phyloP scores from a whole-genome alignment of 2,113 vertebrate genomes.

The Istiophorus platypterus region DNA sequence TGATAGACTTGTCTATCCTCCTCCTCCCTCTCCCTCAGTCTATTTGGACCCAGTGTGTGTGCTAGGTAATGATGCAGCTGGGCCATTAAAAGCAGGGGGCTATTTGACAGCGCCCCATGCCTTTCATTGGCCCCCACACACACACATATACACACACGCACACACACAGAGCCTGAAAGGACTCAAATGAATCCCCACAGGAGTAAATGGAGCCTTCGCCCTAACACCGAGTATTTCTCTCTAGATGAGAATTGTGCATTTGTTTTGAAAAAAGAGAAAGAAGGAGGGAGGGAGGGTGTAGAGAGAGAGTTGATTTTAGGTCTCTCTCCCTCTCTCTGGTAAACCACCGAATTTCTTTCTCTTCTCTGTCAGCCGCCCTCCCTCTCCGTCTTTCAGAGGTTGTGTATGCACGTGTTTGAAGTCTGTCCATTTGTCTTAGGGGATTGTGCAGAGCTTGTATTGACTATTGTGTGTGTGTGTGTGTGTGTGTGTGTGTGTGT shows the following conservation, averaged over 20 bases:
- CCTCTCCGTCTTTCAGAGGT: slow-evolving; percentile 71
- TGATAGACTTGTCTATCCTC: slow-evolving; percentile 78
- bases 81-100: slow-evolving; percentile 76
- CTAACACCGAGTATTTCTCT: slow-evolving; percentile 68
- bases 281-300: slow-evolving; percentile 13
- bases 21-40: slow-evolving; percentile 66
- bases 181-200: slow-evolving; percentile 72
- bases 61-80: slow-evolving; percentile 75
- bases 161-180: slow-evolving; percentile 63
- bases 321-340: slow-evolving; percentile 62
- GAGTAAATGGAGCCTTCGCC: slow-evolving; percentile 81
- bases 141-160: slow-evolving; percentile 22
- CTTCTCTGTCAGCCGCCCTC: slow-evolving; percentile 45
- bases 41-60: slow-evolving; percentile 78
- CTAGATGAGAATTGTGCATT: slow-evolving; percentile 76
- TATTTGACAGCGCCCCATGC: slow-evolving; percentile 77
- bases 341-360: slow-evolving; percentile 61
- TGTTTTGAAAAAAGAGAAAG: slow-evolving; percentile 66
- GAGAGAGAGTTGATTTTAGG: slow-evolving; percentile 46
- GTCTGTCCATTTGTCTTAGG: slow-evolving; percentile 82
- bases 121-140: slow-evolving; percentile 65
- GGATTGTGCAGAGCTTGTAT: slow-evolving; percentile 75
- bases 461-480: slow-evolving; percentile 66
- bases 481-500: slow-evolving; percentile 26
- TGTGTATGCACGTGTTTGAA: slow-evolving; percentile 79